Base-by-base conservation (phyloP, 2,888 invertebrate genomes). In the Campoletis raptor region DNA sequence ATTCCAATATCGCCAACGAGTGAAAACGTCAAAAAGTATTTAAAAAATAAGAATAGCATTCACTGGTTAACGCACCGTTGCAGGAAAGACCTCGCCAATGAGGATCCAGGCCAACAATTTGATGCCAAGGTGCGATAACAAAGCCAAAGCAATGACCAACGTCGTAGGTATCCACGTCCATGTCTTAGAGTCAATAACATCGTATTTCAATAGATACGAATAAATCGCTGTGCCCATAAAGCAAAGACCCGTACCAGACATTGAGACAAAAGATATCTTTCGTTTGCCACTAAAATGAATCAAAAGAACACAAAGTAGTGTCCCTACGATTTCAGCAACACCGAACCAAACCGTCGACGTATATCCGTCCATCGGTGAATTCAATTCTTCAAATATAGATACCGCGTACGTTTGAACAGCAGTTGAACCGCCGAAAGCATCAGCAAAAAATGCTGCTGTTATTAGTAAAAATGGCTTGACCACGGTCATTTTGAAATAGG, bases 31-130 rank as follows among this genome's bases (percentile, higher is more conserved):
- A 12, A 24, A 24, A 12, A 24, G 24, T 24, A 12, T 12, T 5
- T 10, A 57, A 24, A 24, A 57, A 57, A 24, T 15, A 24, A 61
- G 15, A 1, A 30, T 1, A 61, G 30, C 30, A 9, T 61, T 15
- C 7, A 30, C 5, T 1, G 52, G n/a, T 61, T 15, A 61, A 82
- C 86, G 45, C 73, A 93, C 93, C 85, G 92, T 88, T 0, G 91
- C 90, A 0, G 94, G 92, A 72, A 93, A 94, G 86, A 97, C 97
- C 94, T 98, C 98, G 10, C 97, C 97, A 57, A 97, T 96, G 18
- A 98, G 95, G 87, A 98, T 96, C 98, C 98, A 98, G 0, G 98
- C 97, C 67, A 98, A 94, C 86, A 97, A 94, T 79, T 97, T 95
- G 67, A 97, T 96, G 0, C 96, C 96, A 3, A 96, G 94, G 91